Evolutionary conservation across 1,140 invertebrate genomes (phyloP), one percentile per base, ranked within the genome.

Genomic region (Drosophila lacertosa): DNA sequence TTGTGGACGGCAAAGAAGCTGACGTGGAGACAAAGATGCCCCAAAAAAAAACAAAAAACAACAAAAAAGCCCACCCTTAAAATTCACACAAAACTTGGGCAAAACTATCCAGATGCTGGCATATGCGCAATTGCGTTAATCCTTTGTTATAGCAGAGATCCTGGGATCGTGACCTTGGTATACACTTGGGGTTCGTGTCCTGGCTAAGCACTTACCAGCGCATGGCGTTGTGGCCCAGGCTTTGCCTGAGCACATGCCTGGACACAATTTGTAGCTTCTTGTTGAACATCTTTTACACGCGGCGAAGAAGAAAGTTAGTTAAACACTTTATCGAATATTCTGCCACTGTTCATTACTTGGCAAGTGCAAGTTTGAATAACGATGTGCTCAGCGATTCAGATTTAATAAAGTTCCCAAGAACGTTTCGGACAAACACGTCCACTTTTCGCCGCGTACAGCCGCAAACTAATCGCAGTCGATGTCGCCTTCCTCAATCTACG

Each of bases 191-290:
- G 54, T 60, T 68, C 5, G 3, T 13, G 32, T 33, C 40, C 54
- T 44, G 9, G 20, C 40, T 77, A 39, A 33, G 33, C 15, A 71
- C 66, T 57, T 66, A 84, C 81, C 81, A 70, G 26, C 81, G 77
- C 15, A 58, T 24, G 1, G 58, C 33, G 0, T 69, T 62, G 2
- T 63, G 5, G 10, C 16, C 51, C 18, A 35, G 22, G 10, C 33
- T 35, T 29, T 77, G 72, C 24, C 22, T 58, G 0, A 86, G 51
- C 15, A 75, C n/a, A 37, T 64, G 33, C 5, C 33, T 60, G n/a
- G 81, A 60, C 10, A 84, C 2, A 22, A 39, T 70, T 37, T 86
- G 55, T 33, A 84, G 29, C 29, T 74, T 77, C 18, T 72, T 63
- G 44, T 74, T 81, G 7, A 84, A 65, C 68, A 70, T 81, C 5